Base-by-base conservation (phyloP, 2,113 vertebrate genomes). In the Eurystomus gularis region DNA sequence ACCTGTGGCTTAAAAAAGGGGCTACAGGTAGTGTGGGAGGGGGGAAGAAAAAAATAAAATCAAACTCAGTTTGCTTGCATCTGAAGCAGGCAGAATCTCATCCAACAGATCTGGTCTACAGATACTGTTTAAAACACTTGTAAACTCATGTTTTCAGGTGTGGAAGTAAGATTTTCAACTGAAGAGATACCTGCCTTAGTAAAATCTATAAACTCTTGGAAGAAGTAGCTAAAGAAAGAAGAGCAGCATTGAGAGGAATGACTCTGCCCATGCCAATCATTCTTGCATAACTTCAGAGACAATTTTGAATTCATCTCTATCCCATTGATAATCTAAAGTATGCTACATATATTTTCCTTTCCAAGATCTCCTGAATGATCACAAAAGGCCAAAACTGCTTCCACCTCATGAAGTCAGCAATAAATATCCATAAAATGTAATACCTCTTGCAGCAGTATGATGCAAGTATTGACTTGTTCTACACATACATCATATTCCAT, bases 341-440 rank as follows among this genome's bases (percentile, higher is more conserved):
- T 71, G 14, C 13, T 72, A 55, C 7, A 28, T 28, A 40, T 28
- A 25, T 35, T 82, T 24, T 72, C 17, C 31, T 66, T 77, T 87
- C 24, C 31, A 69, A 39, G 42, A 72, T 79, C 15, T 78, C 37
- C 65, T 88, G 46, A 79, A 68, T 57, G 17, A 95, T 57, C 35
- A 76, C 8, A 16, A 91, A 87, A 93, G 28, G 61, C 96, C 84
- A 94, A 94, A 95, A 95, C 69, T 25, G 17, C 79, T 96, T 95
- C 85, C 76, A 33, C 10, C 57, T 95, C 40, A 88, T 71, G 66
- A 96, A 96, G 92, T 58, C 55, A 95, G 55, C 55, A 93, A 95
- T 91, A 93, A 95, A 95, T 90, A 96, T 57, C 61, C 65, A 96
- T 71, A 79, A 95, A 96, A 93, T 66, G 14, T 48, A 71, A 66